These are phyloP conservation scores for Eilema caniola DNA, from an alignment of 2,888 invertebrate genomes.

Conservation along the genomic window DNA sequence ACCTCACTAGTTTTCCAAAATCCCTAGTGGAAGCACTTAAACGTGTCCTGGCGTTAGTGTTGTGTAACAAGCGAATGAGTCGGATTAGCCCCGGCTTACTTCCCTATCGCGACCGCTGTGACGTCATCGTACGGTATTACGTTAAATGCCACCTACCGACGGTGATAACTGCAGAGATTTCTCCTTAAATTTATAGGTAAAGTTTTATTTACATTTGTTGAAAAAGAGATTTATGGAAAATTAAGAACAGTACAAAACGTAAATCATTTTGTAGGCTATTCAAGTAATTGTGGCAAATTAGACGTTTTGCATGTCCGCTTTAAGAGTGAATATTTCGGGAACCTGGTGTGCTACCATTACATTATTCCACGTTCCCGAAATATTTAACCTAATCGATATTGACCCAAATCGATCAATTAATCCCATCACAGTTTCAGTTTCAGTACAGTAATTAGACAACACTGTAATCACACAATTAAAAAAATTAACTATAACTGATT, in stretches of 20 bases:
- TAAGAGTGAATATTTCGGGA: too few species aligned
- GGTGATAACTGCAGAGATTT: not conserved
- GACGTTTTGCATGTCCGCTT: too few species aligned
- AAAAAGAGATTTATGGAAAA: not conserved
- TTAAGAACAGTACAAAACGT: not conserved
- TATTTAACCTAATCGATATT: too few species aligned
- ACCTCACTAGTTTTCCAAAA: not conserved
- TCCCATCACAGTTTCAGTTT: too few species aligned
- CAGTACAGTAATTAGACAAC: too few species aligned
- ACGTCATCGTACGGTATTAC: not conserved
- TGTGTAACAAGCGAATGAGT: constrained; percentile 1
- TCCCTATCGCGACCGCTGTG: constrained; percentile 4
- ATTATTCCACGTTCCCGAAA: too few species aligned
- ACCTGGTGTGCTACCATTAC: too few species aligned
- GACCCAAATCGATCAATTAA: too few species aligned
- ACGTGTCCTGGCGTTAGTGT: not conserved
- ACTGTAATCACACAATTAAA: too few species aligned
- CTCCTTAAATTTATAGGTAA: not conserved
- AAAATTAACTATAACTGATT: too few species aligned
- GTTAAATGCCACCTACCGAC: not conserved
- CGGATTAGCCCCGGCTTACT: not conserved
- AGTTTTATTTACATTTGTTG: not conserved
- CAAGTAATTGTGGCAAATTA: too few species aligned
- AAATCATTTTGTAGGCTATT: not conserved
- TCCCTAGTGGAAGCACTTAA: not conserved